Conservation (phyloP, 2,888 invertebrate species). For the Selenia dentaria region DNA sequence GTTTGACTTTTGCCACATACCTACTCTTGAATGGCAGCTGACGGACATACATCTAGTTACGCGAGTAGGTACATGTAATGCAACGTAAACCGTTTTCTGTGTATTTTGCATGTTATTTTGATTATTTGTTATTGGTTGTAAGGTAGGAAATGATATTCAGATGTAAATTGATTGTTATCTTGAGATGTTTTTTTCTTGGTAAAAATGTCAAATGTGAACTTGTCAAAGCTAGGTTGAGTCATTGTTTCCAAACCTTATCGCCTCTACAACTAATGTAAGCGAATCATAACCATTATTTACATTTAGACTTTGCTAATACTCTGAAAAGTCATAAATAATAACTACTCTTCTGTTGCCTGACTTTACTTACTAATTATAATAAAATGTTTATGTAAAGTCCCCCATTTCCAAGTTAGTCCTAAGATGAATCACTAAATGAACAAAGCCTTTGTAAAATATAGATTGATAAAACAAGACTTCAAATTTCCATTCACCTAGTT, state of each 20-base stretch:
- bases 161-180: constrained; percentile 53
- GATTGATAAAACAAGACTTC: not conserved
- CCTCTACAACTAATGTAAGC: constrained; percentile 48
- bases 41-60: constrained; percentile 78
- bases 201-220: constrained; percentile 81
- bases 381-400: not conserved
- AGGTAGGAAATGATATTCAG: constrained; percentile 50
- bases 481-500: not conserved
- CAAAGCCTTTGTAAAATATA: constrained; percentile 10
- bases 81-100: constrained; percentile 64
- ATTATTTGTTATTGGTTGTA: constrained; percentile 44
- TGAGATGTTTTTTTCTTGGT: constrained; percentile 71
- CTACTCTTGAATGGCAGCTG: constrained; percentile 85
- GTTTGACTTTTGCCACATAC: constrained; percentile 86
- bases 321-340: not conserved
- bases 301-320: constrained; percentile 11
- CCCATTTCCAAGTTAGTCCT: constrained; percentile 1
- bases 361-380: no score
- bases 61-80: constrained; percentile 69
- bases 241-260: constrained; percentile 69
- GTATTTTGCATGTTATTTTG: constrained; percentile 54
- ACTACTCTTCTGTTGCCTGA: no score
- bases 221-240: constrained; percentile 84
- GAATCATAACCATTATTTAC: constrained; percentile 55
- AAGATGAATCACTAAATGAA: constrained; percentile 6